phyloP scores from a whole-genome alignment of 2,888 invertebrate species.

The Drosophila lutescens region DNA sequence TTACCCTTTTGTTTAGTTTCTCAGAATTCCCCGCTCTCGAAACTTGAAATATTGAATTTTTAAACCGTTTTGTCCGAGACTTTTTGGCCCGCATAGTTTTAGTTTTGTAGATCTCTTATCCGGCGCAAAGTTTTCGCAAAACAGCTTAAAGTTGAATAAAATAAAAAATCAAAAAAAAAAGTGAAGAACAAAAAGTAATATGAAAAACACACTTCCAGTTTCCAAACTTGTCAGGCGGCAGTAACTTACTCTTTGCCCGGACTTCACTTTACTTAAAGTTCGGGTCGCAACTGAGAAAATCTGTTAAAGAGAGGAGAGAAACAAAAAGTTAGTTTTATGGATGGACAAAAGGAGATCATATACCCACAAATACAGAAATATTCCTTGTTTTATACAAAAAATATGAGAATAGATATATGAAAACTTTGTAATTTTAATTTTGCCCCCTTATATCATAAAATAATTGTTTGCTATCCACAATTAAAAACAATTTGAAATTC shows the following conservation, averaged over 20 bases:
- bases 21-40: too few relatives aligned
- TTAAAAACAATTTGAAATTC: too few relatives aligned
- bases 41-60: neutral
- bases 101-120: constrained; percentile 14
- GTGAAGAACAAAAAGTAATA: constrained; percentile 18
- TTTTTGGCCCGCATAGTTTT: constrained; percentile 10
- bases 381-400: too few relatives aligned
- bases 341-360: too few relatives aligned
- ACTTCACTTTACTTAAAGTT: constrained; percentile 19
- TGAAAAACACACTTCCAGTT: constrained; percentile 26
- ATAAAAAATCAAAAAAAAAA: neutral
- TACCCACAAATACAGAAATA: too few relatives aligned
- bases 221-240: constrained; percentile 36
- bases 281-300: constrained; percentile 4
- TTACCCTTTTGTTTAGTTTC: neutral
- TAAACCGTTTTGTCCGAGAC: neutral
- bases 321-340: too few relatives aligned
- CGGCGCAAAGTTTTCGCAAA: constrained; percentile 8
- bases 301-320: too few relatives aligned
- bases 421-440: too few relatives aligned
- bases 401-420: too few relatives aligned
- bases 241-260: constrained; percentile 31
- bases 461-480: too few relatives aligned
- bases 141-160: constrained; percentile 31
- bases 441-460: too few relatives aligned